phyloP scores from a whole-genome alignment of 2,888 invertebrate genomes.

The Alloplasta piceator region DNA sequence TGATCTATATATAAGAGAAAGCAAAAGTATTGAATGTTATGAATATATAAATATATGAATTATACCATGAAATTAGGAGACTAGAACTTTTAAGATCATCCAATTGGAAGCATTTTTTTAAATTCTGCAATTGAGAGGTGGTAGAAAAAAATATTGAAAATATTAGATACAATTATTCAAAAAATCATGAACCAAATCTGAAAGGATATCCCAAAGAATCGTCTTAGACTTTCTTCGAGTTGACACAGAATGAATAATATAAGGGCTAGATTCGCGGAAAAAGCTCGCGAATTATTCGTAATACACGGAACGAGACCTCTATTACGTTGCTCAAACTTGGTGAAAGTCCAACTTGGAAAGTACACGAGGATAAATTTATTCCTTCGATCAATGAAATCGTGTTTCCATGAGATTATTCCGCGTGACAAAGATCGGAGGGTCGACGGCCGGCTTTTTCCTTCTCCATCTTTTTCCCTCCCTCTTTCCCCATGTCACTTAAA shows the following conservation, averaged over 20 bases:
- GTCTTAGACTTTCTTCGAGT: too few relatives aligned
- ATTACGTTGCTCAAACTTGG: neutral
- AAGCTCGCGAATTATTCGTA: constrained; percentile 10
- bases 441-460: constrained; percentile 27
- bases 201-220: too few relatives aligned
- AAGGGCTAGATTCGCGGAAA: constrained; percentile 1
- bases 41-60: too few relatives aligned
- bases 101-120: too few relatives aligned
- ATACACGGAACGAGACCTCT: neutral
- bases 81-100: too few relatives aligned
- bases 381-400: constrained; percentile 45
- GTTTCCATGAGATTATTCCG: constrained; percentile 1
- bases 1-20: too few relatives aligned
- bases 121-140: too few relatives aligned
- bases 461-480: neutral
- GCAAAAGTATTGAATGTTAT: too few relatives aligned
- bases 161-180: too few relatives aligned
- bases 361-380: constrained; percentile 29
- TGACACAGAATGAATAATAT: constrained; percentile 2
- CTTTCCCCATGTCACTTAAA: constrained; percentile 28
- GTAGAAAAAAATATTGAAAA: too few relatives aligned
- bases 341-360: neutral
- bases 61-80: too few relatives aligned
- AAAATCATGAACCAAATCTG: too few relatives aligned
- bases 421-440: constrained; percentile 36